A percentile compares a stretch with the other conserved stretches of the same genome.
These are phyloP conservation scores for Eupithecia abbreviata DNA, from an alignment of 2,888 invertebrate species.

Conservation along the genomic window DNA sequence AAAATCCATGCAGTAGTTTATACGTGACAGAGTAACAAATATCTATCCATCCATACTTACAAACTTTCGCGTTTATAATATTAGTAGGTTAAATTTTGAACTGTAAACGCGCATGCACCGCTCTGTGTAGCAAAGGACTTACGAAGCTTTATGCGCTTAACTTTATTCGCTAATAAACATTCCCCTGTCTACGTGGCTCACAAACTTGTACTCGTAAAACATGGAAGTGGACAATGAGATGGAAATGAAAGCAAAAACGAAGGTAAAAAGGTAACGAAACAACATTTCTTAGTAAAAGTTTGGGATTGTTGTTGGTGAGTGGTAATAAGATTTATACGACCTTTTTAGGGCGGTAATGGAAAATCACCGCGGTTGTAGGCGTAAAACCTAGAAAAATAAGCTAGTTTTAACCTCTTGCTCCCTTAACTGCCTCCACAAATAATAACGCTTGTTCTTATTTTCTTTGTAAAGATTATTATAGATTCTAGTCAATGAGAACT, in stretches of 20 bases:
- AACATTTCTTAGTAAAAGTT: constrained; percentile 21
- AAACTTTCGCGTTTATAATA: too few species aligned
- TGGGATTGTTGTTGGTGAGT: constrained; percentile 21
- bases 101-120: constrained; percentile 11
- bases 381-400: not conserved
- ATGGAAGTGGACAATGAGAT: constrained; percentile 33
- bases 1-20: too few species aligned
- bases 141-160: constrained; percentile 34
- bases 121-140: constrained; percentile 26
- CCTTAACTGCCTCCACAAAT: not conserved
- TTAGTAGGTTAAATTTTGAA: not conserved
- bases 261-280: constrained; percentile 19
- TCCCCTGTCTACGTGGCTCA: constrained; percentile 37
- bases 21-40: too few species aligned
- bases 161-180: constrained; percentile 39
- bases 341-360: constrained; percentile 2
- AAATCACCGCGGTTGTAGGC: not conserved
- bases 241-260: constrained; percentile 40
- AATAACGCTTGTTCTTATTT: not conserved
- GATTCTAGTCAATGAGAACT: too few species aligned
- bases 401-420: not conserved
- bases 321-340: constrained; percentile 11
- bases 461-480: not conserved
- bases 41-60: too few species aligned
- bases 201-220: constrained; percentile 37